A percentile compares a stretch with the other conserved stretches of the same genome.
These are phyloP conservation scores for Drosophila trapezifrons DNA, from an alignment of 1,140 invertebrate genomes.

Conservation along the genomic window DNA sequence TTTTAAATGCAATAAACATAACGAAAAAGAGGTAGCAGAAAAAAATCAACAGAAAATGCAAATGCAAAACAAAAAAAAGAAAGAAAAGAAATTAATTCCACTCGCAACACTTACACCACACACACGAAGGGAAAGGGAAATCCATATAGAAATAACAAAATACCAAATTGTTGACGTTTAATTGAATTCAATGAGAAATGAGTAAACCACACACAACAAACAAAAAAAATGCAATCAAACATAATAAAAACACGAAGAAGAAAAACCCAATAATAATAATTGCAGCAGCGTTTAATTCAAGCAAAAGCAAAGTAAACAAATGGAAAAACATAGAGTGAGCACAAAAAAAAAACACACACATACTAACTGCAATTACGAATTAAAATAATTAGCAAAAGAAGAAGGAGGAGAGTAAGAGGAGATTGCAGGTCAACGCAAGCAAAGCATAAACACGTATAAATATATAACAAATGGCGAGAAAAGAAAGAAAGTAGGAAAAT, in stretches of 20 bases:
- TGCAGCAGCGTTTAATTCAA: slow-evolving; percentile 72
- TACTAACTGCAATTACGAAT: slow-evolving; percentile 62
- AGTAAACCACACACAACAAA: slow-evolving; percentile 29
- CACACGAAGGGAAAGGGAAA: slow-evolving; percentile 29
- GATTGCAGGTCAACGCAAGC: slow-evolving; percentile 41
- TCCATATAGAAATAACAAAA: slow-evolving; percentile 37
- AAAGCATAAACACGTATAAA: slow-evolving; percentile 39
- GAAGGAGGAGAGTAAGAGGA: slow-evolving; percentile 1
- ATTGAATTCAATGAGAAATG: slow-evolving; percentile 76
- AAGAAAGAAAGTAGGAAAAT: slow-evolving; percentile 31
- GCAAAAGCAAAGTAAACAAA: slow-evolving; percentile 50
- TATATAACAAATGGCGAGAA: slow-evolving; percentile 38
- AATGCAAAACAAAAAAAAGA: slow-evolving; percentile 30
- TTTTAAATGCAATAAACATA: slow-evolving; percentile 75
- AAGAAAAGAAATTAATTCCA: slow-evolving; percentile 40
- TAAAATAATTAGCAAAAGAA: slow-evolving; percentile 49
- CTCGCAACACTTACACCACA: slow-evolving; percentile 45
- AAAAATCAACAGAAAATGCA: slow-evolving; percentile 14
- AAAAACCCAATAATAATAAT: slow-evolving; percentile 47
- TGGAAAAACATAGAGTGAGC: slow-evolving; percentile 79
- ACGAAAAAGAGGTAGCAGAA: slow-evolving; percentile 26
- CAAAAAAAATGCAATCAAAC: slow-evolving; percentile 70
- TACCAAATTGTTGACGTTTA: slow-evolving; percentile 76
- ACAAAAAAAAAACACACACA: slow-evolving; percentile 59
- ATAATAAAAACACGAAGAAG: slow-evolving; percentile 59